These are phyloP conservation scores for Hydractinia echinata DNA, from an alignment of 30 jellyfish, hydroid and myxozoan genomes.

Conservation along the genomic window DNA sequence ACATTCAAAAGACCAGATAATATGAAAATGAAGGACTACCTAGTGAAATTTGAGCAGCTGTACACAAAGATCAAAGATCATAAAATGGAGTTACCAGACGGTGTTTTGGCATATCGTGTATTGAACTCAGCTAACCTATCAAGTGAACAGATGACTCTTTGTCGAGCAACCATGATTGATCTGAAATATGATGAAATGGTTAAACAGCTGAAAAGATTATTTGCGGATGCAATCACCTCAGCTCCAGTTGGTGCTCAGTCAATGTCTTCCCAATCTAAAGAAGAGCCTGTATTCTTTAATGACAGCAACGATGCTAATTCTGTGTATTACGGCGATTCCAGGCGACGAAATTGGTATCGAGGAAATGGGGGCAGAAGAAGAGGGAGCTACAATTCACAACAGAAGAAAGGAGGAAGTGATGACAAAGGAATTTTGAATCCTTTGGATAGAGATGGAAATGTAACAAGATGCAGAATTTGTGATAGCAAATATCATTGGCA, in stretches of 20 bases:
- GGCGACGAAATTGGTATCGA: slow-evolving; percentile 20
- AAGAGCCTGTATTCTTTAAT: slow-evolving; percentile 11
- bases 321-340: slow-evolving; percentile 20
- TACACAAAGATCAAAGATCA: too few relatives aligned
- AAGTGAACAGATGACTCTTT: too few relatives aligned
- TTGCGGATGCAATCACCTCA: too few relatives aligned
- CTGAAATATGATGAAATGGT: too few relatives aligned
- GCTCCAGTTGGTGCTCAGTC: slow-evolving; percentile 16
- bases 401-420: slow-evolving; percentile 10
- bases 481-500: slow-evolving; percentile 46
- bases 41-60: too few relatives aligned
- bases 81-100: too few relatives aligned
- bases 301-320: slow-evolving; percentile 1
- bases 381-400: neutral
- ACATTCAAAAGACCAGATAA: too few relatives aligned
- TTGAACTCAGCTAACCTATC: too few relatives aligned
- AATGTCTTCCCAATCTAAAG: neutral
- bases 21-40: too few relatives aligned
- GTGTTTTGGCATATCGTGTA: too few relatives aligned
- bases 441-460: slow-evolving; percentile 24
- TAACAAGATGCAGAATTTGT: slow-evolving; percentile 41
- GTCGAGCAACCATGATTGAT: too few relatives aligned
- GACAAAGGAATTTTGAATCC: slow-evolving; percentile 26
- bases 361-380: slow-evolving; percentile 1
- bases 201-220: too few relatives aligned